Evolutionary conservation across 2,797 vertebrate genomes (phyloP), one percentile per base, ranked within the genome.

Genomic region (Euthynnus affinis): DNA sequence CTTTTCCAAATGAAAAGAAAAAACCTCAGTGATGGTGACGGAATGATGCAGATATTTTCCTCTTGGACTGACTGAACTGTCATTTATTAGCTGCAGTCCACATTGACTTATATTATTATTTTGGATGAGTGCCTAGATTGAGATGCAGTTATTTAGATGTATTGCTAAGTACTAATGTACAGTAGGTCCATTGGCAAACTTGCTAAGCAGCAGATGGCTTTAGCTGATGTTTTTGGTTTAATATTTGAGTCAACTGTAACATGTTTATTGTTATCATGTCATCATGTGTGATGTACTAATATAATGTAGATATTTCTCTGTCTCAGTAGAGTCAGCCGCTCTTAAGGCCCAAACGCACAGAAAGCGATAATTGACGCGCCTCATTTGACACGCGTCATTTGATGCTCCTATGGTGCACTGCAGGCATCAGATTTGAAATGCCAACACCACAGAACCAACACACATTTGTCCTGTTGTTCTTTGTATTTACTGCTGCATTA

Each of bases 111-210:
- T 75, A 87, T 84, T 82, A 78, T 87, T 77, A 82, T 78, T 81
- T 85, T 91, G 84, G 89, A 85, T 9, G 51, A 66, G 55, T 75
- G 90, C 82, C 85, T 85, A 20, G 80, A 86, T 58, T 65, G 64
- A 79, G 80, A 73, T 84, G 80, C 81, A 80, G 75, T 80, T 84
- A 84, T 87, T 87, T 55, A 78, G 82, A 90, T 80, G 80, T 80
- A 78, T 71, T 74, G 85, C 80, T 81, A 60, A 83, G 80, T 61
- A 67, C 80, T 77, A 86, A 83, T 85, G 73, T 80, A 84, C 68
- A 81, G 69, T 29, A 25, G 44, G 58, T 64, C 72, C 63, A 69
- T 25, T 63, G 59, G 61, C 64, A 82, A 76, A 74, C 66, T 62
- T 81, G 51, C 74, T 27, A 42, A 84, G 74, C 78, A 79, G 61